phyloP scores from a whole-genome alignment of 2,113 vertebrate species.

The Tonatia bakeri region DNA sequence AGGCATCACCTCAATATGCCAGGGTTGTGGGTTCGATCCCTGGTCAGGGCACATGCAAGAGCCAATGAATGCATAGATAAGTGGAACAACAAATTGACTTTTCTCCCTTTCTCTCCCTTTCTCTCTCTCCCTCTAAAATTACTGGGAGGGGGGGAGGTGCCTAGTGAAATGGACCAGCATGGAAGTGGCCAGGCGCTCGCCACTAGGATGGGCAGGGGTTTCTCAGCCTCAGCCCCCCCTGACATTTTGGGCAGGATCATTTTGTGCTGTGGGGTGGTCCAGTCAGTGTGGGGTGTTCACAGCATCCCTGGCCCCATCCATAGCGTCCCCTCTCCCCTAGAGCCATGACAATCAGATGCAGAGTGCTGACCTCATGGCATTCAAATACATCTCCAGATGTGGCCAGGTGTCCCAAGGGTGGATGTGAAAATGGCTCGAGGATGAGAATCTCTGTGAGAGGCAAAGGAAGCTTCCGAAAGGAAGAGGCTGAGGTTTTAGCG shows the following conservation, averaged over 20 bases:
- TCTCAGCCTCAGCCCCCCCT: not conserved
- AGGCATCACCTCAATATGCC: too few relatives aligned
- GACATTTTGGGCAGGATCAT: not conserved
- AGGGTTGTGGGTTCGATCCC: too few relatives aligned
- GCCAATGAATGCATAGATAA: too few relatives aligned
- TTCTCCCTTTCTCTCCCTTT: too few relatives aligned
- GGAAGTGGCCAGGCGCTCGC: not conserved
- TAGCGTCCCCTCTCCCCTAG: not conserved
- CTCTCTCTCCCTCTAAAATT: too few relatives aligned
- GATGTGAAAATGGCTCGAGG: accelerated
- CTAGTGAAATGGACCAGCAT: not conserved
- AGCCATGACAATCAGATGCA: not conserved
- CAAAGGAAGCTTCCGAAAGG: not conserved
- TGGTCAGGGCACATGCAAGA: too few relatives aligned
- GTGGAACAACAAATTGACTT: too few relatives aligned
- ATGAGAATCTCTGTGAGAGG: not conserved
- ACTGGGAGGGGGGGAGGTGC: too few relatives aligned
- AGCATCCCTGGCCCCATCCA: not conserved
- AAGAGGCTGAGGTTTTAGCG: accelerated
- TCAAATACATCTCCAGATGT: not conserved
- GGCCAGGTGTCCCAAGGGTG: not conserved
- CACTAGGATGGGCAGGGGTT: not conserved
- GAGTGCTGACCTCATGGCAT: not conserved
- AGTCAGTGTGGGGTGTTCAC: not conserved
- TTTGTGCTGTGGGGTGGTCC: not conserved